phyloP scores from a whole-genome alignment of 2,113 vertebrate genomes.

The Edolisoma coerulescens region DNA sequence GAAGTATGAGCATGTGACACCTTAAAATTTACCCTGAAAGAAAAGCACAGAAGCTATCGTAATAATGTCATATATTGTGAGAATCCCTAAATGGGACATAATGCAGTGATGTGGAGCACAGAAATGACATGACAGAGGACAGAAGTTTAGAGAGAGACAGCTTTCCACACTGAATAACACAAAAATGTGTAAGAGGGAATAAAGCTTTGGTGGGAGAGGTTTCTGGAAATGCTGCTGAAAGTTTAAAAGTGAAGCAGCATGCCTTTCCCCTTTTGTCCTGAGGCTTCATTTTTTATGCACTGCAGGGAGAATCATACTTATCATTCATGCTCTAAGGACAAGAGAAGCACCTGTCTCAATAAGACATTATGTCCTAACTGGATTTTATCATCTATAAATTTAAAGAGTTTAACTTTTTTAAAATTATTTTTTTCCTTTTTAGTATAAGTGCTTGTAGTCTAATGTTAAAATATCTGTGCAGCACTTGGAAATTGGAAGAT shows the following conservation, averaged over 20 bases:
- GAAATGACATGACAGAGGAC: not conserved
- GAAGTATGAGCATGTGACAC: not conserved
- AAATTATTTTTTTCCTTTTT: too few relatives aligned
- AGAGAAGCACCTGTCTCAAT: not conserved
- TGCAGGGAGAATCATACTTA: not conserved
- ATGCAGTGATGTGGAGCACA: not conserved
- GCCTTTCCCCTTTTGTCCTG: not conserved
- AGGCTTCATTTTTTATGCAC: not conserved
- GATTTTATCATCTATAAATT: not conserved
- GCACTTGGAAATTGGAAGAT: not conserved
- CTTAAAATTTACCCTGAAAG: not conserved
- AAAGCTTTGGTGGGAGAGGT: not conserved
- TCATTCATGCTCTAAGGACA: not conserved
- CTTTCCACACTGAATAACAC: not conserved
- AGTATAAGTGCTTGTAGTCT: not conserved
- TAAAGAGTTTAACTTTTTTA: not conserved
- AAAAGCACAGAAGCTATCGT: not conserved
- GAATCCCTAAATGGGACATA: not conserved
- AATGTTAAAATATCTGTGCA: not conserved
- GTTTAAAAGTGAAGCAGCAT: not conserved
- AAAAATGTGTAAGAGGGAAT: not conserved
- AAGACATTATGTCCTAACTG: not conserved
- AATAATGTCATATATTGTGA: not conserved
- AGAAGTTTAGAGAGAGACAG: not conserved
- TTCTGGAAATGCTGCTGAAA: not conserved